Conservation (phyloP, 2,888 invertebrate genomes). For the Drosophila helvetica region DNA sequence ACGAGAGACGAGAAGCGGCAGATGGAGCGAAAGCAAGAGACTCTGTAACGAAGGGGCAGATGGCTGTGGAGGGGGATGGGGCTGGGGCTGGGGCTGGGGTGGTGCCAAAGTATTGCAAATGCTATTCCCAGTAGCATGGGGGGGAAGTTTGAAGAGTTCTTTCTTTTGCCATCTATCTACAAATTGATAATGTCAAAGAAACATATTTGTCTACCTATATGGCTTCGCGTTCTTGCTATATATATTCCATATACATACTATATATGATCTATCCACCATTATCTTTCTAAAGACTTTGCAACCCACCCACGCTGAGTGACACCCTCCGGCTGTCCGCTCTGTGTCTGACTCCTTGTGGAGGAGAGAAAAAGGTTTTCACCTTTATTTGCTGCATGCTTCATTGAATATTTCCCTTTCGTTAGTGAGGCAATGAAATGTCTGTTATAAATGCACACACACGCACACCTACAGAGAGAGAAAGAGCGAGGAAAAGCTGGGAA, state of each 20-base stretch:
- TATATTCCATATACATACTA: not conserved
- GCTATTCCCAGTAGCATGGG: not conserved
- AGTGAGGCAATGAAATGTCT: conserved; percentile 62
- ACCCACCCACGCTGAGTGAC: conserved; percentile 2
- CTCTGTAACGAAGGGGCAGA: conserved; percentile 4
- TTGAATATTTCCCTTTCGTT: conserved; percentile 65
- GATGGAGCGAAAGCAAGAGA: not conserved
- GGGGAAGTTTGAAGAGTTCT: conserved; percentile 9
- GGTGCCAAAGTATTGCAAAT: conserved; percentile 34
- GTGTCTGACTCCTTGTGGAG: conserved; percentile 8
- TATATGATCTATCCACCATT: not conserved
- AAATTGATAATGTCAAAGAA: too few species aligned
- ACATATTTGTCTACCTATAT: not conserved
- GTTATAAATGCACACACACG: conserved; percentile 50
- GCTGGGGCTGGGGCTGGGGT: not conserved
- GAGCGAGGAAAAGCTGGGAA: conserved; percentile 9
- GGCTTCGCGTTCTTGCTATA: conserved; percentile 13
- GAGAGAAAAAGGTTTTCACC: conserved; percentile 57
- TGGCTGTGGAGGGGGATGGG: not conserved
- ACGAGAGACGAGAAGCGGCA: not conserved
- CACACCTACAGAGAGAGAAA: not conserved
- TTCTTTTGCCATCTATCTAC: not conserved
- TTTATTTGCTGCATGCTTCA: conserved; percentile 63
- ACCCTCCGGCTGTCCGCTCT: conserved; percentile 1
- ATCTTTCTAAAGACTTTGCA: conserved; percentile 7